These are phyloP conservation scores for Mungos mungo DNA, from an alignment of 2,113 vertebrate genomes.

Conservation along the genomic window DNA sequence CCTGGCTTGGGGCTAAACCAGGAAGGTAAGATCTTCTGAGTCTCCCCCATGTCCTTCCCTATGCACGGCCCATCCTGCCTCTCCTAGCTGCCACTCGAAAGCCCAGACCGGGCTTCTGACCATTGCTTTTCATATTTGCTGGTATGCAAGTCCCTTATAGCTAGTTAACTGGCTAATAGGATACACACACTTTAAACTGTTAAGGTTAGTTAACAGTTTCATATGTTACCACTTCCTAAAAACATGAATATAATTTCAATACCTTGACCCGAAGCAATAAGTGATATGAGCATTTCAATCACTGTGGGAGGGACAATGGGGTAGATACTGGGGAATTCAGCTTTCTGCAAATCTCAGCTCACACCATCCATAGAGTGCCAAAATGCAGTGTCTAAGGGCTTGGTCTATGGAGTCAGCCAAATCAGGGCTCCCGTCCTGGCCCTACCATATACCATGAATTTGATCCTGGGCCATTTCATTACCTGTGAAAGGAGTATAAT, in stretches of 20 bases:
- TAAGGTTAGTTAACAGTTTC: neutral
- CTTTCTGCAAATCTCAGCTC: neutral
- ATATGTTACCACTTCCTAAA: slow-evolving; percentile 5
- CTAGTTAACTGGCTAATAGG: neutral
- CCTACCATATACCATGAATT: neutral
- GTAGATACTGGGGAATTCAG: neutral
- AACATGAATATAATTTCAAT: neutral
- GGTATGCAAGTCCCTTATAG: neutral
- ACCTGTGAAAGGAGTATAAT: slow-evolving; percentile 10
- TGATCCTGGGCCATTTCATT: neutral
- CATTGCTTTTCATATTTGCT: neutral
- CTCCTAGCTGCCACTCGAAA: neutral
- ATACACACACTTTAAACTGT: neutral
- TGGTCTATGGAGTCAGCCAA: neutral
- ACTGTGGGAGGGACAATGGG: neutral
- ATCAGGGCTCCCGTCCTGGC: neutral
- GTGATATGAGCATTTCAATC: neutral
- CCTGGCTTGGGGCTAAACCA: neutral
- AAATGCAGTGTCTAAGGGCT: neutral
- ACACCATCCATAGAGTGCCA: neutral
- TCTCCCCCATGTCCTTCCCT: neutral
- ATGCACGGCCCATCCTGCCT: neutral
- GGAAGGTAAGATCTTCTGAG: neutral
- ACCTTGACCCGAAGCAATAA: neutral
- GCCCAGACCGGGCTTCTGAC: neutral